These are phyloP conservation scores for Eremobia ochroleuca DNA, from an alignment of 2,888 invertebrate species.

Conservation along the genomic window DNA sequence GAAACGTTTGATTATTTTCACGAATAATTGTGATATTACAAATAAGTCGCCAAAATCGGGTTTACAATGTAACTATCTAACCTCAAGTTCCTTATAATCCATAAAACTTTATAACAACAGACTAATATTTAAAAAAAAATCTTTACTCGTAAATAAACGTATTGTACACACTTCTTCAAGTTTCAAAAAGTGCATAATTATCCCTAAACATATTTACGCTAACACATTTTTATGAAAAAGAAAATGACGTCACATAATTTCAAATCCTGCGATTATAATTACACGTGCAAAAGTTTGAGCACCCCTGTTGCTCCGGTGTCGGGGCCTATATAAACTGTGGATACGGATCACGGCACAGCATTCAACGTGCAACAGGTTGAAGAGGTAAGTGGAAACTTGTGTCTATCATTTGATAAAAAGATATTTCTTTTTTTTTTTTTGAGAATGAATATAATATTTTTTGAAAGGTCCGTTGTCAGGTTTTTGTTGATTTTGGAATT, in stretches of 20 bases:
- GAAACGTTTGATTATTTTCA: background rate
- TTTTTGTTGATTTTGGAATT: background rate
- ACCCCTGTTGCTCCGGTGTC: slow-evolving; percentile 72
- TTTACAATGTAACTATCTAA: background rate
- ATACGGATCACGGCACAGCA: slow-evolving; percentile 75
- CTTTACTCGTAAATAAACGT: background rate
- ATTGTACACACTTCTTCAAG: background rate
- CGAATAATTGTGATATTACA: background rate
- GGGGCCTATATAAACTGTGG: slow-evolving; percentile 83
- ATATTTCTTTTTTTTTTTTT: background rate
- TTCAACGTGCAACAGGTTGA: slow-evolving; percentile 86
- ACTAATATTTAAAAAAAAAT: too few relatives aligned
- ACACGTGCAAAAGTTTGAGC: slow-evolving; percentile 76
- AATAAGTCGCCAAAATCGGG: background rate
- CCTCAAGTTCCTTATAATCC: background rate
- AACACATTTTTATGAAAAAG: background rate
- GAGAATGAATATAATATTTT: background rate
- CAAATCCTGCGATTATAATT: background rate
- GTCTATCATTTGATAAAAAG: background rate
- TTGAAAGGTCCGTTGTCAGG: background rate
- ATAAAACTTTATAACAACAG: background rate
- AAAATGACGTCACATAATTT: background rate
- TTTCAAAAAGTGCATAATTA: background rate
- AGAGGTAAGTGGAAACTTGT: slow-evolving; percentile 79
- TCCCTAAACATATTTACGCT: background rate